A percentile compares a stretch with the other conserved stretches of the same genome.
Conservation (phyloP, 1,140 invertebrate genomes). For the Drosophila cardini region DNA sequence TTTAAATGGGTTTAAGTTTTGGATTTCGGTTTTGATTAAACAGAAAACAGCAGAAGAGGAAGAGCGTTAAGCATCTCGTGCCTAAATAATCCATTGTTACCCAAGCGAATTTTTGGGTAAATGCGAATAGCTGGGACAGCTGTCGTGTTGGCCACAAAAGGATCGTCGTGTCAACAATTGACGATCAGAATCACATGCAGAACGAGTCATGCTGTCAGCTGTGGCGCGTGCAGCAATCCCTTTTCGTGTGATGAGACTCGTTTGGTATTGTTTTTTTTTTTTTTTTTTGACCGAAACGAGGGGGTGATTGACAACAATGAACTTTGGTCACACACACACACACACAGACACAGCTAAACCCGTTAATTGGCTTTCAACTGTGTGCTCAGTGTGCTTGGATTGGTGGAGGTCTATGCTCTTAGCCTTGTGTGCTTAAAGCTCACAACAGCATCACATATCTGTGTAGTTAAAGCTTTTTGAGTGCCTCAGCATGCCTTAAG, state of each 20-base stretch:
- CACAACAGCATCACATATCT: background rate
- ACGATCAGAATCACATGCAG: slow-evolving; percentile 37
- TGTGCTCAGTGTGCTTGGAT: background rate
- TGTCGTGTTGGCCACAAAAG: slow-evolving; percentile 44
- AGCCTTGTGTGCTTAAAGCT: background rate
- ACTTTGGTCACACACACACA: slow-evolving; percentile 6
- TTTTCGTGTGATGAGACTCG: slow-evolving; percentile 13
- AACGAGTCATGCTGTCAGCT: slow-evolving; percentile 61
- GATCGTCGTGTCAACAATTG: slow-evolving; percentile 52
- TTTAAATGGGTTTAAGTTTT: slow-evolving; percentile 26
- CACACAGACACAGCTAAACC: slow-evolving; percentile 39
- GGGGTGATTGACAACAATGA: slow-evolving; percentile 35
- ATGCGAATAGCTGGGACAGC: slow-evolving; percentile 41
- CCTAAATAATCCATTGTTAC: slow-evolving; percentile 37
- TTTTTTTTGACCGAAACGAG: slow-evolving; percentile 21
- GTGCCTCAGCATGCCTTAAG: background rate
- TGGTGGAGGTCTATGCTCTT: background rate
- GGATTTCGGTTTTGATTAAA: slow-evolving; percentile 5
- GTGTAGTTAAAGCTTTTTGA: background rate
- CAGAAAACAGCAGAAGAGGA: slow-evolving; percentile 12
- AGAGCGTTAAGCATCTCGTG: slow-evolving; percentile 15
- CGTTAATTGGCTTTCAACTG: slow-evolving; percentile 70
- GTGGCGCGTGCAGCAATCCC: slow-evolving; percentile 62
- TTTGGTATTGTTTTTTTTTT: slow-evolving; percentile 9
- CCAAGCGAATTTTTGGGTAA: slow-evolving; percentile 21